Evolutionary conservation across 2,888 invertebrate species (phyloP).

Genomic region (Drosophila tanythrix): DNA sequence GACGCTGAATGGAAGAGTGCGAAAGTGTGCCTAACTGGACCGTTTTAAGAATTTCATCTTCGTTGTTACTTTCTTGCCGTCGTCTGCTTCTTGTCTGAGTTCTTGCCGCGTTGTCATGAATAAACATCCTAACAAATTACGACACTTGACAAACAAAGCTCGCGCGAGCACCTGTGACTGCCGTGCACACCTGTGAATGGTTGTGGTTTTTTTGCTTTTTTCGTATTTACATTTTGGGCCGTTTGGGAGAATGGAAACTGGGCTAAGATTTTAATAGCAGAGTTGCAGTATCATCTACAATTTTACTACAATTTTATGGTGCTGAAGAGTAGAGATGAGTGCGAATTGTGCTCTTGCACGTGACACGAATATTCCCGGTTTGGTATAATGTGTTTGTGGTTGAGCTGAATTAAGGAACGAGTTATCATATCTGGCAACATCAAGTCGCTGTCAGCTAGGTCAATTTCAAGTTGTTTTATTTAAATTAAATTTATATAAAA

Average conservation of each 20-base stretch:
- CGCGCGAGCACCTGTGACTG: constrained; percentile 55
- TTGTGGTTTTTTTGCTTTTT: constrained; percentile 25
- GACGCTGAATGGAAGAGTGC: background rate
- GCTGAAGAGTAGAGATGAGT: background rate
- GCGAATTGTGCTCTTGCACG: background rate
- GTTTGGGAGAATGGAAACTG: constrained; percentile 55
- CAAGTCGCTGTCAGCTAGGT: background rate
- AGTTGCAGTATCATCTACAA: constrained; percentile 17
- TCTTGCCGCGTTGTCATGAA: constrained; percentile 51
- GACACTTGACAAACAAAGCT: constrained; percentile 56
- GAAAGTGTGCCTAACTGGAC: constrained; percentile 25
- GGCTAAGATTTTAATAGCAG: constrained; percentile 69
- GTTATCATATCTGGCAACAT: no score
- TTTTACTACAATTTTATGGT: constrained; percentile 6
- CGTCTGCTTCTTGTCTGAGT: constrained; percentile 57
- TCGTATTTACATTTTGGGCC: constrained; percentile 7
- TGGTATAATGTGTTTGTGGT: background rate
- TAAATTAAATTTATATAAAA: background rate
- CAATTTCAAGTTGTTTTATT: background rate
- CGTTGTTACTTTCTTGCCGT: constrained; percentile 12
- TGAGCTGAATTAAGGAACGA: background rate
- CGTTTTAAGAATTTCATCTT: constrained; percentile 38
- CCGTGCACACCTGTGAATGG: constrained; percentile 50
- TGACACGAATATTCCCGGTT: background rate
- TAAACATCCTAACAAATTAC: constrained; percentile 73